Percentiles rank a stretch among this genome's conserved stretches.
Conservation (phyloP, 1,140 invertebrate genomes). For the Frieseomelitta varia region DNA sequence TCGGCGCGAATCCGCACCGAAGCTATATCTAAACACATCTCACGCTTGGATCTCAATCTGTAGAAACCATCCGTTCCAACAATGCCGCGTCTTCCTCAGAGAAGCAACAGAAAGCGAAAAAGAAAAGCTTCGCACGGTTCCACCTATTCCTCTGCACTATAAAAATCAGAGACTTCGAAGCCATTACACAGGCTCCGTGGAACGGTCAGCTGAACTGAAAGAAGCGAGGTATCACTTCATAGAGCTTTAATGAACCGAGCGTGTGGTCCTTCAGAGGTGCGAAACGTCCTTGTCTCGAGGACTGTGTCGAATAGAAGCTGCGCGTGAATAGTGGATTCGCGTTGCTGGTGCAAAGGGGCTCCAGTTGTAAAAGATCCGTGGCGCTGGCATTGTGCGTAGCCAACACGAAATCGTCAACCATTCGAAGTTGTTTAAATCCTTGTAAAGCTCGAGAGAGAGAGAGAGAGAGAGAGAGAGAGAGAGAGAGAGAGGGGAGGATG, state of each 20-base stretch:
- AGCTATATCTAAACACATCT: too few relatives aligned
- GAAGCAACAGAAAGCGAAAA: neutral
- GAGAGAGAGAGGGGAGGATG: neutral
- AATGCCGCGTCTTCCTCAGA: neutral
- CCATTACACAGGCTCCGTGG: neutral
- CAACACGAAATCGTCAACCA: constrained; percentile 56
- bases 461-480: constrained; percentile 3
- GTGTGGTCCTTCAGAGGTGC: constrained; percentile 28
- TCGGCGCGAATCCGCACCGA: too few relatives aligned
- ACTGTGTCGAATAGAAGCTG: constrained; percentile 52
- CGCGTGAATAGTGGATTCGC: constrained; percentile 45
- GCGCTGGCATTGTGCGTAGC: constrained; percentile 67
- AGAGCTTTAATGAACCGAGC: constrained; percentile 33
- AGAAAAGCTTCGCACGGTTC: neutral
- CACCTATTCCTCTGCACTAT: too few relatives aligned
- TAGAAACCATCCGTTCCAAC: neutral
- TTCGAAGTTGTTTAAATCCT: constrained; percentile 81
- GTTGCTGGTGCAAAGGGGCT: constrained; percentile 37
- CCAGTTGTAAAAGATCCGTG: constrained; percentile 67
- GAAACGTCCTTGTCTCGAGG: constrained; percentile 50
- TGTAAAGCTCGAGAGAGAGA: constrained; percentile 68
- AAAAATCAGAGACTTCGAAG: neutral
- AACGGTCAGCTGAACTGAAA: neutral
- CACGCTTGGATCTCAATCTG: neutral
- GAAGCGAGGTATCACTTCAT: neutral